Conservation (phyloP, 2,888 invertebrate genomes). For the Cryptophagus acutangulus region DNA sequence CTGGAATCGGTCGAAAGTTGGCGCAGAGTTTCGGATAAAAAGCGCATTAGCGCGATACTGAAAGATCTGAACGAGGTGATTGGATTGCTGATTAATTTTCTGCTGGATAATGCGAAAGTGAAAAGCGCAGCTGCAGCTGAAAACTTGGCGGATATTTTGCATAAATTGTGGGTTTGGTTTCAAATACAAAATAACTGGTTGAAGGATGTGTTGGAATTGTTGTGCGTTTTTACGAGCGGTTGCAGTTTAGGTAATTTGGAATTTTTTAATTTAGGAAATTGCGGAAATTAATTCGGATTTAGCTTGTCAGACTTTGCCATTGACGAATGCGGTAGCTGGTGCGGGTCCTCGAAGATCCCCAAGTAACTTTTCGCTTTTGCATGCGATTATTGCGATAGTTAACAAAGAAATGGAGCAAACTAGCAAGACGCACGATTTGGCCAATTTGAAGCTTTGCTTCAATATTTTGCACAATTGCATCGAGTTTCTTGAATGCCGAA, state of each 20-base stretch:
- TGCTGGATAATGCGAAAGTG: slow-evolving; percentile 52
- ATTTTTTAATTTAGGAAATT: too few species aligned
- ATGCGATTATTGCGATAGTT: slow-evolving; percentile 49
- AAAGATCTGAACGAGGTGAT: slow-evolving; percentile 56
- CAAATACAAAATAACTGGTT: slow-evolving; percentile 54
- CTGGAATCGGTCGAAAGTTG: slow-evolving; percentile 49
- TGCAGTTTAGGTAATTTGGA: slow-evolving; percentile 62
- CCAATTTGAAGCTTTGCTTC: slow-evolving; percentile 49
- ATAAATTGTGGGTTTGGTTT: slow-evolving; percentile 66
- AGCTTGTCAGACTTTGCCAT: slow-evolving; percentile 52
- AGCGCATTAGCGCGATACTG: slow-evolving; percentile 50
- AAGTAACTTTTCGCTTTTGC: slow-evolving; percentile 51
- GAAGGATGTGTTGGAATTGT: slow-evolving; percentile 53
- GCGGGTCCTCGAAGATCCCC: slow-evolving; percentile 51
- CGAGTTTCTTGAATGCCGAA: slow-evolving; percentile 57
- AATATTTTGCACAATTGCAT: slow-evolving; percentile 52
- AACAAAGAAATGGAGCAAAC: slow-evolving; percentile 52
- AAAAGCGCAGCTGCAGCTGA: slow-evolving; percentile 55
- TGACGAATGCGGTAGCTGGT: slow-evolving; percentile 52
- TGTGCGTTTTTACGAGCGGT: slow-evolving; percentile 60
- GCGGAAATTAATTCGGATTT: slow-evolving; percentile 15
- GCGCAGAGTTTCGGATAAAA: slow-evolving; percentile 45
- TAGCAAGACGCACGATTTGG: slow-evolving; percentile 47
- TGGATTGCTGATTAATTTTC: slow-evolving; percentile 55
- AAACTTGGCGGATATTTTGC: slow-evolving; percentile 55